phyloP scores from a whole-genome alignment of 1,140 invertebrate genomes.

The Bombus fervidus region DNA sequence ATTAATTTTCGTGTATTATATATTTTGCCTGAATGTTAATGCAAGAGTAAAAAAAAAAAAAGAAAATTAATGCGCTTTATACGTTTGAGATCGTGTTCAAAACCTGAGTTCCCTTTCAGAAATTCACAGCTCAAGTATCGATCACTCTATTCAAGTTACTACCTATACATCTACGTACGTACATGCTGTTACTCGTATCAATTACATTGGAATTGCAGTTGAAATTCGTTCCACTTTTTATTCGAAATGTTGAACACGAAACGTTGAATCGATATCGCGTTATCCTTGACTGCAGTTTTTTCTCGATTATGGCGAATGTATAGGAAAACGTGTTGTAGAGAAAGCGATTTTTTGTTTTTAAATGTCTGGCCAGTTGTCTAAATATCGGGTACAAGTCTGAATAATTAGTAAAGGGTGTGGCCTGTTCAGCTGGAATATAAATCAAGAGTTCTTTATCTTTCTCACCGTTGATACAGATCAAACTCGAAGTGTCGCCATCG shows the following conservation, averaged over 20 bases:
- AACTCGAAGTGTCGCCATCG: background rate
- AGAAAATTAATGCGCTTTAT: background rate
- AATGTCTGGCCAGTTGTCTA: background rate
- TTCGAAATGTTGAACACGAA: background rate
- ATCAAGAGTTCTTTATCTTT: background rate
- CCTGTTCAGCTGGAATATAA: background rate
- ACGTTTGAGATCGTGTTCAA: background rate
- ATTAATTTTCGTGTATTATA: too few relatives aligned
- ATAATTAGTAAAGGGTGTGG: background rate
- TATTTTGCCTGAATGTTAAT: background rate
- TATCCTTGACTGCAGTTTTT: conserved; percentile 8
- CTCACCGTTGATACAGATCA: background rate
- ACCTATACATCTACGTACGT: background rate
- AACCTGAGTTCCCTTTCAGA: background rate
- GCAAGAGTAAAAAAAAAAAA: background rate
- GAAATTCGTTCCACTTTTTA: conserved; percentile 20
- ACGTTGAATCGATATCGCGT: conserved; percentile 2
- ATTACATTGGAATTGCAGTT: background rate
- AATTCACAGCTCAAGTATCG: background rate
- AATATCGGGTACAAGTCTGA: background rate
- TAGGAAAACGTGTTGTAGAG: background rate
- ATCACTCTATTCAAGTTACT: background rate
- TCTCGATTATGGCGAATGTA: background rate
- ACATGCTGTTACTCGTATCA: background rate
- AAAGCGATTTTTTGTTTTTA: background rate